A percentile compares a stretch with the other conserved stretches of the same genome.
Evolutionary conservation across 2,888 invertebrate species (phyloP).

Genomic region (Stenurella melanura): DNA sequence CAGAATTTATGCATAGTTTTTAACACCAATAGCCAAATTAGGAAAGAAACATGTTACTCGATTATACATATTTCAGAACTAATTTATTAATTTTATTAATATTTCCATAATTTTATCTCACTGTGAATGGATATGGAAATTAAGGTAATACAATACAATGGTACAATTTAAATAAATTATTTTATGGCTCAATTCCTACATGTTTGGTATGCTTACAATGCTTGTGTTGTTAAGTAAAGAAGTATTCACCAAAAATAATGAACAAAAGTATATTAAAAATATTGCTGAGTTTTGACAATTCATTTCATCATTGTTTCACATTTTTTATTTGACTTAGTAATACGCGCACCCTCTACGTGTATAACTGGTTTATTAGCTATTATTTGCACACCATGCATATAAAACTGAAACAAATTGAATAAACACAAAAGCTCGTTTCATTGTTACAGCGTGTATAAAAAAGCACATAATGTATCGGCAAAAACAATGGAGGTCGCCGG

Average conservation of each 20-base stretch:
- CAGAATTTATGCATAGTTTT: too few relatives aligned
- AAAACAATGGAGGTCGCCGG: slow-evolving; percentile 27
- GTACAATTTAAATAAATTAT: background rate
- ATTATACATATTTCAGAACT: too few relatives aligned
- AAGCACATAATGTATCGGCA: slow-evolving; percentile 25
- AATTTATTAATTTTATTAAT: too few relatives aligned
- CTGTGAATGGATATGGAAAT: background rate
- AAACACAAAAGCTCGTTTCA: slow-evolving; percentile 24
- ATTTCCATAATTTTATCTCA: background rate
- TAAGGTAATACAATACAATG: background rate
- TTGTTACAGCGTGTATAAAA: slow-evolving; percentile 24
- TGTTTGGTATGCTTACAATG: background rate
- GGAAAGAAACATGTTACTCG: too few relatives aligned
- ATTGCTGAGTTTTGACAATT: slow-evolving; percentile 15
- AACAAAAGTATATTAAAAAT: slow-evolving; percentile 19
- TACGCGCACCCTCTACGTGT: slow-evolving; percentile 9
- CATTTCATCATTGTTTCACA: slow-evolving; percentile 33
- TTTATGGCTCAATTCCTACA: background rate
- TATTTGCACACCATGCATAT: slow-evolving; percentile 35
- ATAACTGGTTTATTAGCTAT: slow-evolving; percentile 37
- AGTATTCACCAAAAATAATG: slow-evolving; percentile 11
- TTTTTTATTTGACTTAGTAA: slow-evolving; percentile 20
- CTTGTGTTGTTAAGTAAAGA: background rate
- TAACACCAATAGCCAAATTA: too few relatives aligned
- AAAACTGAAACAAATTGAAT: slow-evolving; percentile 34